Conservation (phyloP, 2,888 invertebrate species). For the Ophraella communa region DNA sequence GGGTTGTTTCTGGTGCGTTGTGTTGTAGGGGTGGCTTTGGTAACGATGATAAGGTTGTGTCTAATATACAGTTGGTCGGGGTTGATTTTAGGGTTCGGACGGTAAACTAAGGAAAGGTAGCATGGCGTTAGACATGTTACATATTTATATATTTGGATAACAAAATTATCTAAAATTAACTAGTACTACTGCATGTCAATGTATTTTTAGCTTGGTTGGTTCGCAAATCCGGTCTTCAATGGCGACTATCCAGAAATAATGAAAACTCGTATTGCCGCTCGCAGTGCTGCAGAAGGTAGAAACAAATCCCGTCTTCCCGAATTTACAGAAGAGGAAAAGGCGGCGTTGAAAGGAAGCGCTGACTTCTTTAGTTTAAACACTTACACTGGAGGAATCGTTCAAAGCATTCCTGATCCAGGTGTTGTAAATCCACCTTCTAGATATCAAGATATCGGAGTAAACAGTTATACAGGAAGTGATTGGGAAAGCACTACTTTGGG, state of each 20-base stretch:
- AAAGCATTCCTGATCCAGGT: conserved; percentile 20
- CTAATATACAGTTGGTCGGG: too few relatives aligned
- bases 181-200: not conserved
- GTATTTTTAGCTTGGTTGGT: conserved; percentile 42
- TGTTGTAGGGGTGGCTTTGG: too few relatives aligned
- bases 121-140: too few relatives aligned
- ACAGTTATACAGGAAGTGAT: conserved; percentile 24
- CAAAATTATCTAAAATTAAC: too few relatives aligned
- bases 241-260: conserved; percentile 74
- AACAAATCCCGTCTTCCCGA: conserved; percentile 67
- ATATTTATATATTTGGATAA: too few relatives aligned
- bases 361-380: conserved; percentile 81
- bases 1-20: too few relatives aligned
- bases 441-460: conserved; percentile 47
- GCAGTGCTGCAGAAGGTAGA: conserved; percentile 67
- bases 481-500: conserved; percentile 34
- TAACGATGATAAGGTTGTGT: too few relatives aligned
- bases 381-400: conserved; percentile 68
- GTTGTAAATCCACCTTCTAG: conserved; percentile 20
- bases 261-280: conserved; percentile 65
- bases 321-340: conserved; percentile 68
- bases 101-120: too few relatives aligned
- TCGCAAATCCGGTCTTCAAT: conserved; percentile 66
- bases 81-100: too few relatives aligned
- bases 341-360: conserved; percentile 65